Base-by-base conservation (phyloP, 2,113 vertebrate genomes). In the Aleadryas rufinucha region DNA sequence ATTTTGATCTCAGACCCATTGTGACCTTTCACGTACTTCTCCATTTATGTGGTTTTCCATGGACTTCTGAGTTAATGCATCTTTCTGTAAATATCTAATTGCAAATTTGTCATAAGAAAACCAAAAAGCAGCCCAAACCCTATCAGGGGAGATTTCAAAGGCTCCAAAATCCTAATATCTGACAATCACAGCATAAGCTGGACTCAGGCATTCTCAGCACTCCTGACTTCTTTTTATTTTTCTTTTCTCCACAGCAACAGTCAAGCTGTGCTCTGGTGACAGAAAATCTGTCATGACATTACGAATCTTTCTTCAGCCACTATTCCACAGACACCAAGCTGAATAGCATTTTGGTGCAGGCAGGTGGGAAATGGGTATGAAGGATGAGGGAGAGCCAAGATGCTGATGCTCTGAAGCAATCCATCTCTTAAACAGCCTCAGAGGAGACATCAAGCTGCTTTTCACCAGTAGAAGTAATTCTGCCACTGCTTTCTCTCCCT, bases 251-350 rank as follows among this genome's bases (percentile, higher is more conserved):
- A 77, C 61, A 91, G 74, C 41, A 94, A 71, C 28, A 91, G 57
- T 91, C 89, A 89, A 95, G 77, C 81, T 91, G 78, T 87, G 78
- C 2, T 7, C 78, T 80, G 35, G 70, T 94, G 87, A 69, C 78
- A 91, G 84, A 83, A 95, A 95, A 95, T 83, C 91, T 96, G 91
- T 85, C 82, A 78, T 85, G 89, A 95, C 45, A 90, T 76, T 89
- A 83, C 0, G 1, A 74, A 75, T 89, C 70, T 85, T 94, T 63
- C 81, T 90, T 56, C 57, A 61, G 74, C 69, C 78, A 45, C 53
- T 79, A 66, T n/a, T 93, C 64, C 0, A 11, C 77, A 94, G 70
- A 66, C 72, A 84, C 44, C n/a, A 87, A 60, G 33, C 37, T 85
- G 91, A 96, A 93, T 8, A 84, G 33, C 52, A 59, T 82, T 96